Evolutionary conservation across 23 tunicate genomes (phyloP), one percentile per base, ranked within the genome.

Genomic region (Corella eumyota): DNA sequence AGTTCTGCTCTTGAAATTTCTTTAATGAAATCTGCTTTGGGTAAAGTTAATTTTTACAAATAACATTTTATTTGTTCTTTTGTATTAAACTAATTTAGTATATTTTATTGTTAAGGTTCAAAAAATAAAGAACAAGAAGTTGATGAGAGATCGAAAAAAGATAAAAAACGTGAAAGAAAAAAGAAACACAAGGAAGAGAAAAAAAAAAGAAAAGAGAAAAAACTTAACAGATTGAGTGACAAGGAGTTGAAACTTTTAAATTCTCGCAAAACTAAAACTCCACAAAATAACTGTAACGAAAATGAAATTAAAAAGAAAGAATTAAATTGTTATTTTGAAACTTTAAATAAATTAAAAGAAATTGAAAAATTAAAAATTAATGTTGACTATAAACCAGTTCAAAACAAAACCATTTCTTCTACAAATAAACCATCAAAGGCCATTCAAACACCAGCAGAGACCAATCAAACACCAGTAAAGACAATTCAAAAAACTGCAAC

Each of bases 201-300:
- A 50, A 74, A 74, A 56, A 62, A 64, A 45, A 53, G 55, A 23
- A 74, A 74, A 54, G 50, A 64, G 37, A 56, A 72, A 4, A 62
- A 72, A 36, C 46, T 61, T 0, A 72, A 72, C 50, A 62, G 51
- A 1, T 20, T 61, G 15, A 72, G 34, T 3, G 47, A 62, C 6
- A 47, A 60, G 6, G 53, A n/a, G n/a, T n/a, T n/a, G n/a, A n/a
- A n/a, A n/a, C n/a, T n/a, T n/a, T n/a, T n/a, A n/a, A n/a, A n/a
- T n/a, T n/a, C n/a, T n/a, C n/a, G n/a, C n/a, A n/a, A n/a, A n/a
- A n/a, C n/a, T n/a, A n/a, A n/a, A n/a, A n/a, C n/a, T n/a, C n/a
- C n/a, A n/a, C n/a, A n/a, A 11, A 25, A 50, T 20, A 51, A 55
- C 1, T 53, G 36, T 11, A 32, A 31, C 1, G 83, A 66, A 45